A percentile compares a stretch with the other conserved stretches of the same genome.
Conservation (phyloP, 2,113 vertebrate species). For the Tetraodon nigroviridis region DNA sequence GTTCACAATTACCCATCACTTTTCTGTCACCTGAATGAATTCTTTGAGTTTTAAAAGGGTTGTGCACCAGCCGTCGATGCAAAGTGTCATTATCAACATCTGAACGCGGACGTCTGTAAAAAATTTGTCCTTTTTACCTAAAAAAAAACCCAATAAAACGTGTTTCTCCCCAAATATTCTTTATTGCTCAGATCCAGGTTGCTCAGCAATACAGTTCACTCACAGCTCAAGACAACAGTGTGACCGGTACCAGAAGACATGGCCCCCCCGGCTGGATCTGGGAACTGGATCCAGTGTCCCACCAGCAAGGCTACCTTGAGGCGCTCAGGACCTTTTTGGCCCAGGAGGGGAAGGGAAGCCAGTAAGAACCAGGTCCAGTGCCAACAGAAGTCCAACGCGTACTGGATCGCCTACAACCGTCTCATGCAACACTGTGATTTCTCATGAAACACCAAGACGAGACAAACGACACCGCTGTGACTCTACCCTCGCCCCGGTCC, state of each 20-base stretch:
- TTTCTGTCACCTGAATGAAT: no score
- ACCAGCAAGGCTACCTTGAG: conserved; percentile 51
- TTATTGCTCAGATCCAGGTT: conserved; percentile 82
- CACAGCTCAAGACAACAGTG: conserved; percentile 72
- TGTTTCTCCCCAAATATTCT: conserved; percentile 67
- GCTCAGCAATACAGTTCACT: conserved; percentile 77
- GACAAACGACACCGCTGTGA: conserved; percentile 49
- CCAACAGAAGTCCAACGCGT: conserved; percentile 55
- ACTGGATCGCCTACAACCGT: conserved; percentile 55
- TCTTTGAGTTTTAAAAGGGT: no score
- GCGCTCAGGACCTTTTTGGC: conserved; percentile 57
- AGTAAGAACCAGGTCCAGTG: conserved; percentile 55
- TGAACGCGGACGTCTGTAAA: background rate
- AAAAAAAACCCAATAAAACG: background rate
- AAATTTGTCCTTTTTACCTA: background rate
- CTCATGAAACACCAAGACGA: conserved; percentile 43
- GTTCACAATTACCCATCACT: no score
- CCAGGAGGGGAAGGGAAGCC: conserved; percentile 62
- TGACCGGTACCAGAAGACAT: conserved; percentile 64
- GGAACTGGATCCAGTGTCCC: conserved; percentile 55
- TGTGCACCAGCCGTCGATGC: no score
- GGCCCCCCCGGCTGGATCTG: background rate
- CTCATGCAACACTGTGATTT: conserved; percentile 64
- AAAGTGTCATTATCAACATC: no score
- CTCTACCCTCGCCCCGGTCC: conserved; percentile 45